Base-by-base conservation (phyloP, 2,797 vertebrate genomes). In the Anabas testudineus region DNA sequence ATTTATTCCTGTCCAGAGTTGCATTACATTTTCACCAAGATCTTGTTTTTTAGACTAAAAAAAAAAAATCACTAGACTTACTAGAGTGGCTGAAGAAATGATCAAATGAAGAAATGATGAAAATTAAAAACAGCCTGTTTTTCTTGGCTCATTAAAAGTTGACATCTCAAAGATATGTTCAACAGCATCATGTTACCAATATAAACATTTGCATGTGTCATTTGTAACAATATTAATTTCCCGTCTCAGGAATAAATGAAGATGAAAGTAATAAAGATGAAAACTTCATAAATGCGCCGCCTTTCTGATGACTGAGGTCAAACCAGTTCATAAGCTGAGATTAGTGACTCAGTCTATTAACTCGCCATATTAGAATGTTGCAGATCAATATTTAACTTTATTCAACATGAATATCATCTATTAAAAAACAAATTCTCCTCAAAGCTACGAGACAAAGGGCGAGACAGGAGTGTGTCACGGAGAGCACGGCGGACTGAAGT, bases 321-420 rank as follows among this genome's bases (percentile, higher is more conserved):
- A 47, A 58, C 47, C 21, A 58, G 83, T 88, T 83, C 69, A 58
- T n/a, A 30, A 2, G 21, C 15, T 28, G 26, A 55, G 37, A 65
- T 49, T 7, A 82, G 74, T 76, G 80, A 62, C 65, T 81, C 56
- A 80, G 78, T 53, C 76, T 56, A 68, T 82, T 82, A 87, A 84
- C 84, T 37, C 15, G 14, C 59, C 60, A 58, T 76, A 79, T 77
- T 70, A 67, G 72, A 78, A 85, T 74, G 87, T 81, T 66, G 39
- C 54, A 34, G 84, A 92, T 90, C 76, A 89, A 80, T 89, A 90
- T 88, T 91, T 90, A 80, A 89, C 82, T 74, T 89, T 67, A 80
- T 84, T 68, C 63, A 55, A 64, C 46, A 18, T 18, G 68, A 75
- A 77, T 34, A 62, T 22, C 57, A 12, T 18, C 7, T 32, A 66